Evolutionary conservation across 2,797 vertebrate genomes (phyloP).

Genomic region (Gobionotothen gibberifrons): DNA sequence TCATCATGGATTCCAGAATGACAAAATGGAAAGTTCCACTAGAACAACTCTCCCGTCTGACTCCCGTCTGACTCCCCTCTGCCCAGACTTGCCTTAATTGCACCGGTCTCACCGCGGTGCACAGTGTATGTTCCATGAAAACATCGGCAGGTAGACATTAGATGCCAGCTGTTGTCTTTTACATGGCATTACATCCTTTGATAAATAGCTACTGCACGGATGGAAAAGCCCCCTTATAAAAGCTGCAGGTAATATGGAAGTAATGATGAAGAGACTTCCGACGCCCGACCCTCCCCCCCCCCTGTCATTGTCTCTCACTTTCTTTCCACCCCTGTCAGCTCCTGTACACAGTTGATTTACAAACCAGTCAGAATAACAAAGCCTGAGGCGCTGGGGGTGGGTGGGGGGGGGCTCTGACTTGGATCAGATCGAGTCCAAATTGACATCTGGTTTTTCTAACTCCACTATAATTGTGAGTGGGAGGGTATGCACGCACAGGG

Average conservation of each 20-base stretch:
- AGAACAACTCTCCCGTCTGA: constrained; percentile 31
- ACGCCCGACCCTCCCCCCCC: constrained; percentile 20
- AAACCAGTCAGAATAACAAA: constrained; percentile 71
- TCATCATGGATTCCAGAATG: constrained; percentile 72
- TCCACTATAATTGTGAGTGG: constrained; percentile 65
- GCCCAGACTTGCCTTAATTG: constrained; percentile 72
- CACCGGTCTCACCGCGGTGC: constrained; percentile 41
- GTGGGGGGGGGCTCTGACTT: constrained; percentile 23
- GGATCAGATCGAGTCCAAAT: constrained; percentile 54
- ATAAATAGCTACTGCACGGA: constrained; percentile 58
- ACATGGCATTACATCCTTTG: constrained; percentile 45
- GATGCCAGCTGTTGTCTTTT: constrained; percentile 72
- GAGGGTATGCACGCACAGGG: constrained; percentile 33
- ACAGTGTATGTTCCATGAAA: constrained; percentile 41
- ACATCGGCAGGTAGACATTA: constrained; percentile 54
- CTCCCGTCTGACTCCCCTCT: constrained; percentile 33
- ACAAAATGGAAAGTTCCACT: constrained; percentile 78
- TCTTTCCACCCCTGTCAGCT: constrained; percentile 51
- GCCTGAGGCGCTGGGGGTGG: constrained; percentile 22
- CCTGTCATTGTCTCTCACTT: constrained; percentile 7
- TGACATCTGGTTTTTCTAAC: constrained; percentile 78
- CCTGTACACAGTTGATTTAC: constrained; percentile 59
- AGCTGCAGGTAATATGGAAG: background rate
- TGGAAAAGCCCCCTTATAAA: constrained; percentile 65
- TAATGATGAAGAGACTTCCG: constrained; percentile 44